These are phyloP conservation scores for Anthoscopus minutus DNA, from an alignment of 2,113 vertebrate genomes.

Conservation along the genomic window DNA sequence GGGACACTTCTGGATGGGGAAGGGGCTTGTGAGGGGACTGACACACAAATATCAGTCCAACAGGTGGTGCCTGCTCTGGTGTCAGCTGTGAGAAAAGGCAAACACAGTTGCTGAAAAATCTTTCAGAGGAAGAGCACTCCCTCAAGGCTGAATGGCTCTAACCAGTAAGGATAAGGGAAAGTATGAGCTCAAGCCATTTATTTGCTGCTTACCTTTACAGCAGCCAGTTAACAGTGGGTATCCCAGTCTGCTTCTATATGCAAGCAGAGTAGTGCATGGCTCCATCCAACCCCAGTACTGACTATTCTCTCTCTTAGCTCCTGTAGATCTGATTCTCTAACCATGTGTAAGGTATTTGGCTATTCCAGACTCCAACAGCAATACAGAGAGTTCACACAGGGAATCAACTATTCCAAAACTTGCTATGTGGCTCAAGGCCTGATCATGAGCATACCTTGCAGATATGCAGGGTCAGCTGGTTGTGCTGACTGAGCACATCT, in stretches of 20 bases:
- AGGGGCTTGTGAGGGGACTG: not conserved
- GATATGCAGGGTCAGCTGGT: not conserved
- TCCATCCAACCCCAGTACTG: not conserved
- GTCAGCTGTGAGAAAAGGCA: not conserved
- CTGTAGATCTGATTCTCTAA: not conserved
- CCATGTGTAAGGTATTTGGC: not conserved
- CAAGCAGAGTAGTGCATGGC: not conserved
- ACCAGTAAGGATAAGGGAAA: not conserved
- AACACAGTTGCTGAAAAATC: not conserved
- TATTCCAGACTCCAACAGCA: not conserved
- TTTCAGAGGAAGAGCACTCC: not conserved
- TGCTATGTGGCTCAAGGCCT: rapidly evolving
- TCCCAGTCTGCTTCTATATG: not conserved
- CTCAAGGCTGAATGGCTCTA: not conserved
- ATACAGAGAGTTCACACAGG: not conserved
- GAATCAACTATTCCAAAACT: not conserved
- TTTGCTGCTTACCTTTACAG: not conserved
- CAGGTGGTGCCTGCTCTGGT: not conserved
- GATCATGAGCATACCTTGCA: not conserved
- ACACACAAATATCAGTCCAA: not conserved
- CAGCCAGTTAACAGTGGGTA: not conserved
- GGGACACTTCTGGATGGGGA: not conserved
- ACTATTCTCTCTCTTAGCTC: not conserved
- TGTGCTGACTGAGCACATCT: not conserved
- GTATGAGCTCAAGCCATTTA: not conserved